phyloP scores from a whole-genome alignment of 2,113 vertebrate species.

The Vanacampus margaritifer region DNA sequence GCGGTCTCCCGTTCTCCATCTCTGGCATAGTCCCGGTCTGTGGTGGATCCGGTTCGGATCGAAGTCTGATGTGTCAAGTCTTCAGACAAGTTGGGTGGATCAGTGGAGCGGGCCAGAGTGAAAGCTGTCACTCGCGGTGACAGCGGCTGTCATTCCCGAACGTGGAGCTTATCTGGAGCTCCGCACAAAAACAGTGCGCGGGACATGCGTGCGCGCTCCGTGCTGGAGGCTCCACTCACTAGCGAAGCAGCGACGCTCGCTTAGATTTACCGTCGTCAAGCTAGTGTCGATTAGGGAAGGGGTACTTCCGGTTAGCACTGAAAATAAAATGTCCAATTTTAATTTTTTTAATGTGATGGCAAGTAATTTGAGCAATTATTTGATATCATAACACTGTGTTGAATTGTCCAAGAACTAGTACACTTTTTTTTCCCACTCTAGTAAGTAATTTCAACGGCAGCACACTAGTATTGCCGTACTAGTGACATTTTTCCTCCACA shows the following conservation, averaged over 20 bases:
- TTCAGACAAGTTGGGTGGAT: conserved; percentile 18
- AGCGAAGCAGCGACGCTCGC: conserved; percentile 42
- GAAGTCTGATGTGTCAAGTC: conserved; percentile 28
- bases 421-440: neutral
- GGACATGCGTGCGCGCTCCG: conserved; percentile 56
- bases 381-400: neutral
- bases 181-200: conserved; percentile 49
- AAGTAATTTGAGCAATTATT: neutral
- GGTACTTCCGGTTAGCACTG: conserved; percentile 29
- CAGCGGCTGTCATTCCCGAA: conserved; percentile 73
- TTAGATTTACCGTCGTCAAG: conserved; percentile 21
- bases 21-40: conserved; percentile 86
- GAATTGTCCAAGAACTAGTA: neutral
- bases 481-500: no score
- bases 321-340: conserved; percentile 16
- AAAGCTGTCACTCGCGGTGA: conserved; percentile 72
- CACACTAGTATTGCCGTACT: no score
- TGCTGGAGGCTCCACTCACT: conserved; percentile 45
- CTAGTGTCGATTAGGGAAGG: rapidly evolving
- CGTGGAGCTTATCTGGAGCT: conserved; percentile 70
- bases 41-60: conserved; percentile 55
- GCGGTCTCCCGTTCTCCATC: conserved; percentile 96
- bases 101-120: conserved; percentile 43
- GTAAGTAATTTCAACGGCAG: no score
- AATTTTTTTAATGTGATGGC: neutral